A percentile compares a stretch with the other conserved stretches of the same genome.
These are phyloP conservation scores for Stichodactyla mertensii DNA, from an alignment of 64 coral and sea anemone species.

Conservation along the genomic window DNA sequence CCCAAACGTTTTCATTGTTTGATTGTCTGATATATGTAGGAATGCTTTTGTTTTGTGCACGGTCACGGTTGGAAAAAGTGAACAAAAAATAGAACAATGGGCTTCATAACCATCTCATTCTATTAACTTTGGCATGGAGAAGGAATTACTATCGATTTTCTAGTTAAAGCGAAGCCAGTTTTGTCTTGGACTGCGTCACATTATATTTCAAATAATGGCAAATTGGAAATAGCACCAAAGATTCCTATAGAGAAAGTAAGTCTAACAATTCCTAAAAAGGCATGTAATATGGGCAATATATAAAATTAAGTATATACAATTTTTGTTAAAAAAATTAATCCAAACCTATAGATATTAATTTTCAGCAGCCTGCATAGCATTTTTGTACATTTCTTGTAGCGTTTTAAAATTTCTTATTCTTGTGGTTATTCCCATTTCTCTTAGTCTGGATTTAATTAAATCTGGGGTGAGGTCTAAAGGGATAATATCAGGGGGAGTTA, in stretches of 20 bases:
- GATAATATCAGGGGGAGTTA: too few relatives aligned
- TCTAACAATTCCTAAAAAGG: not conserved
- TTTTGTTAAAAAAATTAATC: not conserved
- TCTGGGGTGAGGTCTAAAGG: too few relatives aligned
- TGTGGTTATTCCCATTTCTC: constrained; percentile 30
- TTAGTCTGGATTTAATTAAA: constrained; percentile 19
- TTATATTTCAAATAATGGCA: not conserved
- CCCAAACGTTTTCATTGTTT: too few relatives aligned
- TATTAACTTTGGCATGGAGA: too few relatives aligned
- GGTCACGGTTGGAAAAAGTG: too few relatives aligned
- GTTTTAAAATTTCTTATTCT: constrained; percentile 27
- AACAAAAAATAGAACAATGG: too few relatives aligned
- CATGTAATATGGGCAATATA: not conserved
- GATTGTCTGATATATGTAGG: too few relatives aligned
- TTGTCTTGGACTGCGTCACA: not conserved
- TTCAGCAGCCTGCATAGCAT: constrained; percentile 6
- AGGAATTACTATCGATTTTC: not conserved
- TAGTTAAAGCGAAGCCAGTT: not conserved
- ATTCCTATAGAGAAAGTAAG: constrained; percentile 7
- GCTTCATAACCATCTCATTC: too few relatives aligned
- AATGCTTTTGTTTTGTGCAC: too few relatives aligned
- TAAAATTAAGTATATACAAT: not conserved
- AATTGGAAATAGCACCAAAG: not conserved
- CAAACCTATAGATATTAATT: not conserved
- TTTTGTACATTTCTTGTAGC: constrained; percentile 28